Percentiles rank a stretch among this genome's conserved stretches.
phyloP scores from a whole-genome alignment of 2,113 vertebrate species.

The Orycteropus afer region DNA sequence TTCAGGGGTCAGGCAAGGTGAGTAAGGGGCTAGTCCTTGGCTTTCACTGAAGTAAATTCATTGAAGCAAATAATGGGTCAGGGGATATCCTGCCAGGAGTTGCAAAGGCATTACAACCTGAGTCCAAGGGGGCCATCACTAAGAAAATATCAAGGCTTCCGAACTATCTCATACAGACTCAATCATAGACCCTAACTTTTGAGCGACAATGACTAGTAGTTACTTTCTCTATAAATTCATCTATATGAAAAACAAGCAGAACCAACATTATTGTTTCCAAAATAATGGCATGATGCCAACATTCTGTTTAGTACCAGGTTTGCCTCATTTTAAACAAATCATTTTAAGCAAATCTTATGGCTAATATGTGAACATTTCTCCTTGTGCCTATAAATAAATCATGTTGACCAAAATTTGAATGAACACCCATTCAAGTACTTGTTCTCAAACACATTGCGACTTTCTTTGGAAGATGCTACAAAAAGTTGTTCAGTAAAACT shows the following conservation, averaged over 20 bases:
- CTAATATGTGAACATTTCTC: background rate
- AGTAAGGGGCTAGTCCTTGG: background rate
- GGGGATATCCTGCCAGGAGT: accelerated
- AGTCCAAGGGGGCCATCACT: background rate
- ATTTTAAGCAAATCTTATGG: too few species aligned
- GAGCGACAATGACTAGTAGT: background rate
- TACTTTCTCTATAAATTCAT: background rate
- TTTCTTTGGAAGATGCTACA: background rate
- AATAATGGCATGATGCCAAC: background rate
- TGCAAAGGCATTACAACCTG: too few species aligned
- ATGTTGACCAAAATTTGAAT: background rate
- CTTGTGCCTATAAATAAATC: background rate
- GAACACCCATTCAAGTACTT: background rate
- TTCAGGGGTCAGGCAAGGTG: accelerated
- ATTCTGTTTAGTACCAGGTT: background rate
- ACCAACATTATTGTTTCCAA: background rate
- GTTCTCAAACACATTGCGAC: background rate
- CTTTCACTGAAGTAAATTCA: background rate
- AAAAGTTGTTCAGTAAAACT: background rate
- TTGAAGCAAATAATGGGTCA: background rate
- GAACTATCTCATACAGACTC: background rate
- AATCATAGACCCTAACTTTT: background rate
- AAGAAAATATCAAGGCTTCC: background rate
- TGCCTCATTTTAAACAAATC: background rate
- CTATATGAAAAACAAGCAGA: background rate